Conservation (phyloP, 2,113 vertebrate genomes). For the Chaetura pelagica region DNA sequence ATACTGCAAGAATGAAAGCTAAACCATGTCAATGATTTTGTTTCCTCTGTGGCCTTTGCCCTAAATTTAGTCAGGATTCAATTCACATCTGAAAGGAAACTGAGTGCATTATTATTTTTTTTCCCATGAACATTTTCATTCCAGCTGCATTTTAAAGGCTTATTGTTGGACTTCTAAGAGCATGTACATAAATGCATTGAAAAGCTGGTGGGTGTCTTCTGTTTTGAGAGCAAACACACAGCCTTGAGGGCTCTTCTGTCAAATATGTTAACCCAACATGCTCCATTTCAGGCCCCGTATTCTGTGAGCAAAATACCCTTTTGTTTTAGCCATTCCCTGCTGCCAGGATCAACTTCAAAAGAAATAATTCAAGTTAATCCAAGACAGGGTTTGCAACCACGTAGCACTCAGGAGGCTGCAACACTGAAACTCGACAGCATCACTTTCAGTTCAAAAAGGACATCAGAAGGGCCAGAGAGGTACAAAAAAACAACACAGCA, state of each 20-base stretch:
- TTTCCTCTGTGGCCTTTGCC: background rate
- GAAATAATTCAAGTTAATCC: slow-evolving; percentile 38
- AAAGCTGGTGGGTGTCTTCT: slow-evolving; percentile 58
- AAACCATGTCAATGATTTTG: background rate
- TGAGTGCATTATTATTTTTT: background rate
- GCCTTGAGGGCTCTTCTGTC: slow-evolving; percentile 58
- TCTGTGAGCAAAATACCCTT: slow-evolving; percentile 31
- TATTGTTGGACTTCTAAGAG: slow-evolving; percentile 60
- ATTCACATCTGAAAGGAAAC: slow-evolving; percentile 20
- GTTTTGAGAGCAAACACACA: slow-evolving; percentile 58
- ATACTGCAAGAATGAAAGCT: background rate
- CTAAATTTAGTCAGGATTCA: background rate
- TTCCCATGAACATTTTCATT: slow-evolving; percentile 6
- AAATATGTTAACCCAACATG: background rate
- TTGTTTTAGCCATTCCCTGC: background rate
- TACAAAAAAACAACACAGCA: background rate
- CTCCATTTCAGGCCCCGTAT: background rate
- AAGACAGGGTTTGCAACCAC: slow-evolving; percentile 11
- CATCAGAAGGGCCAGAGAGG: background rate
- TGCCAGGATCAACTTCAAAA: slow-evolving; percentile 63
- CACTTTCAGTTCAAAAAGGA: background rate
- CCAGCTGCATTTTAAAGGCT: slow-evolving; percentile 60
- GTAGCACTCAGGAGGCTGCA: background rate
- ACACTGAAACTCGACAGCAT: background rate
- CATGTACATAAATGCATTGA: slow-evolving; percentile 36